Evolutionary conservation across 2,888 invertebrate species (phyloP), one percentile per base, ranked within the genome.

Genomic region (Geotrupes spiniger): DNA sequence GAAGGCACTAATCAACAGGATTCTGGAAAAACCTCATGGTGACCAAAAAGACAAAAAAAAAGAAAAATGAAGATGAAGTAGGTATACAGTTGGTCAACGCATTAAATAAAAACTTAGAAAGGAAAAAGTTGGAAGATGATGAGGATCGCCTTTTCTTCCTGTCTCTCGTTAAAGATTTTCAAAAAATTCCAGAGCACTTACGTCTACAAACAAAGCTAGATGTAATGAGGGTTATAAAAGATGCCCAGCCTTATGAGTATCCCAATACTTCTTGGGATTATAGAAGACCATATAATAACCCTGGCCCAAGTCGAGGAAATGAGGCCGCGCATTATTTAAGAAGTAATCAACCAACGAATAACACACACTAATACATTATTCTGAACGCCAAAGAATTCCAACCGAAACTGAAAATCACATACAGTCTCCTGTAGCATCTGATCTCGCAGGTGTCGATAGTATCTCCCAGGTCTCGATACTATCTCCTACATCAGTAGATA

Each of bases 111-210:
- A 38, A 21, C 27, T 40, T 40, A 10, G 25, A 25, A 25, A 40
- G 27, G 9, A 40, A 26, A 12, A 40, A 10, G 9, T 25, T 25
- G 2, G 12, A 26, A 26, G 21, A 26, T 10, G 26, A 26, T 25
- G 26, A 40, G n/a, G 26, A 25, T 39, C 25, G 26, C 8, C 39
- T 11, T 21, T 40, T 26, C 12, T 39, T n/a, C 21, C 27, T 40
- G 40, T 40, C 26, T 11, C 3, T 36, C 4, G 17, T 16, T 11
- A 16, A 42, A 42, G 42, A 36, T 8, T 12, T 36, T 6, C 10
- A 12, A 12, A 41, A 41, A 41, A 8, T 17, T 16, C 17, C 41
- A 2, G 29, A 15, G 4, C 5, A 28, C 29, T 27, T 28, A n/a
- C 25, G 26, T 11, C 21, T 25, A 6, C 11, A 25, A 39, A 25